Conservation (phyloP, 2,113 vertebrate species). For the Nothoprocta perdicaria region DNA sequence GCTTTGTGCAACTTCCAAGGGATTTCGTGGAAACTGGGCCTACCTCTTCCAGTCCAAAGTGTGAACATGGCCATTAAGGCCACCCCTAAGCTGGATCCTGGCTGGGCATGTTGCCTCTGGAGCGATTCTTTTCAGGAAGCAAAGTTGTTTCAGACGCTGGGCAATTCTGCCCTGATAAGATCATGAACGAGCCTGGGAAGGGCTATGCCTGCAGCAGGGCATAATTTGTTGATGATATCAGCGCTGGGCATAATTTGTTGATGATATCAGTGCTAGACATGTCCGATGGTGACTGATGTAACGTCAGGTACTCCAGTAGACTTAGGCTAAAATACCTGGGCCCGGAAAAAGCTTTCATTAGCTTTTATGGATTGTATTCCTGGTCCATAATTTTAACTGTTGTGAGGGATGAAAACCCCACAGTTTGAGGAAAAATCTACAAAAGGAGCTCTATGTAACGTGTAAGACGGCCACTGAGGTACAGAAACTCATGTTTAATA, state of each 20-base stretch:
- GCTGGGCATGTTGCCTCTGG: not conserved
- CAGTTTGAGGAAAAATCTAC: not conserved
- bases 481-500: not conserved
- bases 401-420: not conserved
- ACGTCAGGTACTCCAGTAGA: not conserved
- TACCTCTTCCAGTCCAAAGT: not conserved
- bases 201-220: not conserved
- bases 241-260: not conserved
- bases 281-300: rapidly evolving
- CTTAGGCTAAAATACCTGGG: not conserved
- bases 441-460: not conserved
- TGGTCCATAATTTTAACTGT: not conserved
- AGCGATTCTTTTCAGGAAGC: not conserved
- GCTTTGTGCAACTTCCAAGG: not conserved
- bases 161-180: not conserved
- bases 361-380: not conserved
- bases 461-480: not conserved
- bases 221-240: not conserved
- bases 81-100: too few relatives aligned
- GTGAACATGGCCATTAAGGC: not conserved
- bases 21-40: not conserved
- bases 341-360: not conserved
- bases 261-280: not conserved
- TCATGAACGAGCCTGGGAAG: not conserved
- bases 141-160: not conserved